Conservation (phyloP, 1,140 invertebrate genomes). For the Tribolium madens region DNA sequence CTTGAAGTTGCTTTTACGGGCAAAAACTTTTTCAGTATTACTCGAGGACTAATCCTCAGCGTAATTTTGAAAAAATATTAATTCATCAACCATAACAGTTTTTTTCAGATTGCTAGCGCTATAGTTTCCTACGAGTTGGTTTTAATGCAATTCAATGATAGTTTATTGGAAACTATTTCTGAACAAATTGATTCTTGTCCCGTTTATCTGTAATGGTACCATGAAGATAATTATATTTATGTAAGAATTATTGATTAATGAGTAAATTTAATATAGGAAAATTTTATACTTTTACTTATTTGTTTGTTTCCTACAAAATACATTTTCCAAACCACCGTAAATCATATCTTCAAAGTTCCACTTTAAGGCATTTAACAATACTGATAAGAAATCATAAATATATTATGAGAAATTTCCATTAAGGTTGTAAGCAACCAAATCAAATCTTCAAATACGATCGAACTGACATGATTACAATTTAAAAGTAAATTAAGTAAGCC, state of each 20-base stretch:
- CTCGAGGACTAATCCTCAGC: constrained; percentile 71
- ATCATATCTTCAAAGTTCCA: neutral
- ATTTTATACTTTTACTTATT: constrained; percentile 78
- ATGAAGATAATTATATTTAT: too few species aligned
- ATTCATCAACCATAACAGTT: constrained; percentile 66
- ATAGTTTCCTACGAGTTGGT: constrained; percentile 80
- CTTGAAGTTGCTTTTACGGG: constrained; percentile 75
- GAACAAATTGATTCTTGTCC: constrained; percentile 4
- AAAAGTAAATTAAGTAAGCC: neutral
- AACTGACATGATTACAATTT: neutral
- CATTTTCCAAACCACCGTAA: neutral
- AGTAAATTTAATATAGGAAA: constrained; percentile 63
- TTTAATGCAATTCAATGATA: constrained; percentile 75
- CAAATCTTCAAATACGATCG: neutral
- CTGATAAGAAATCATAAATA: neutral
- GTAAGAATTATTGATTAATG: too few species aligned
- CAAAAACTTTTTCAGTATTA: constrained; percentile 74
- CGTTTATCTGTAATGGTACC: constrained; percentile 14
- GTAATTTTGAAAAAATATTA: constrained; percentile 65
- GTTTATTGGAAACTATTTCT: constrained; percentile 66
- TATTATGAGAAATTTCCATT: neutral
- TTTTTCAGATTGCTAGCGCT: constrained; percentile 76
- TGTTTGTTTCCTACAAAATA: constrained; percentile 64
- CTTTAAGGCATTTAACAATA: neutral
- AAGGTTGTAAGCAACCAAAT: neutral